phyloP scores from a whole-genome alignment of 2,888 invertebrate genomes.

The Caenorhabditis sulstoni region DNA sequence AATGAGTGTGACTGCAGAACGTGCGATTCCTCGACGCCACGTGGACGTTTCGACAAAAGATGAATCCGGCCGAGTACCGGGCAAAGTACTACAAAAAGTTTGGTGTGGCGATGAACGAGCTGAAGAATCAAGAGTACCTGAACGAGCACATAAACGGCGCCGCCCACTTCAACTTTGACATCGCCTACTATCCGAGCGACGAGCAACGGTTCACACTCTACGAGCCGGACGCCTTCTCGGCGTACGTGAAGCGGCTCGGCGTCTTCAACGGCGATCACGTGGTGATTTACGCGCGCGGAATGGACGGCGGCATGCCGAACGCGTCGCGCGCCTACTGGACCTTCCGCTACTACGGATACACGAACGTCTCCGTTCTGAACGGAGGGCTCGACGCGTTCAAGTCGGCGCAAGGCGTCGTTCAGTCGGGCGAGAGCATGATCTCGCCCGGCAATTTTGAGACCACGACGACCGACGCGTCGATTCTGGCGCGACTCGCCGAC shows the following conservation, averaged over 20 bases:
- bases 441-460: constrained; percentile 53
- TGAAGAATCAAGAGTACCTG: constrained; percentile 56
- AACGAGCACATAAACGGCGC: constrained; percentile 69
- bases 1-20: no score
- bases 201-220: constrained; percentile 69
- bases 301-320: constrained; percentile 71
- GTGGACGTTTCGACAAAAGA: constrained; percentile 52
- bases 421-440: constrained; percentile 51
- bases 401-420: constrained; percentile 46
- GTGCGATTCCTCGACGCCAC: constrained; percentile 59
- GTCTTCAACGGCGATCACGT: constrained; percentile 71
- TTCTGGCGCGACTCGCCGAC: constrained; percentile 43
- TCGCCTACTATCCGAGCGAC: constrained; percentile 71
- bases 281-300: constrained; percentile 69
- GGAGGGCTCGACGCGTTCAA: constrained; percentile 71
- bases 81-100: constrained; percentile 69
- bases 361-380: constrained; percentile 59
- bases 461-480: constrained; percentile 20
- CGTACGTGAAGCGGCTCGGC: constrained; percentile 69
- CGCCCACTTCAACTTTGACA: constrained; percentile 72
- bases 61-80: constrained; percentile 62
- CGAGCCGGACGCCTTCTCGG: constrained; percentile 69
- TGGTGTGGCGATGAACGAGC: constrained; percentile 63
- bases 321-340: constrained; percentile 71
- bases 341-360: constrained; percentile 70